phyloP scores from a whole-genome alignment of 2,888 invertebrate species.

The Chrysolina haemoptera region DNA sequence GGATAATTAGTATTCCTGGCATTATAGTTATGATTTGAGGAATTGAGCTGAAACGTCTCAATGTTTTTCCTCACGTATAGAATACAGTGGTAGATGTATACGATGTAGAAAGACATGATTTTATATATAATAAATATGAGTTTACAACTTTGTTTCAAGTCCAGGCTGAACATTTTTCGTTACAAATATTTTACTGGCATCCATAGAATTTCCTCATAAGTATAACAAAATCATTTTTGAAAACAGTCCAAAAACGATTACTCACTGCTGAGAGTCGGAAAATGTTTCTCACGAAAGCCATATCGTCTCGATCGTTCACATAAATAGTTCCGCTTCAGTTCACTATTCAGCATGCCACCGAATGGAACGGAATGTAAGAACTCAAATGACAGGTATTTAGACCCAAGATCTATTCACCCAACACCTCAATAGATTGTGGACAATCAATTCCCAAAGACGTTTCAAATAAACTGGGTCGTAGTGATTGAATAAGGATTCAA shows the following conservation, averaged over 20 bases:
- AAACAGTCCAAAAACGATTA: conserved; percentile 5
- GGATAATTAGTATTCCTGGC: too few relatives aligned
- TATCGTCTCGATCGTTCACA: conserved; percentile 10
- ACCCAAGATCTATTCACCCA: conserved; percentile 40
- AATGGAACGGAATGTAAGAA: conserved; percentile 18
- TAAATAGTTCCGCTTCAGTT: conserved; percentile 7
- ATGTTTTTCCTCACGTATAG: too few relatives aligned
- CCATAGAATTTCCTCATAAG: too few relatives aligned
- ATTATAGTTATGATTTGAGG: too few relatives aligned
- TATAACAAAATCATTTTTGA: neutral
- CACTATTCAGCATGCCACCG: conserved; percentile 7
- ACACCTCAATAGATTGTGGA: conserved; percentile 39
- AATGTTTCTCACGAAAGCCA: conserved; percentile 18
- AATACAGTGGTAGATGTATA: too few relatives aligned
- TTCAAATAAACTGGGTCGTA: conserved; percentile 42
- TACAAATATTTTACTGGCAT: neutral
- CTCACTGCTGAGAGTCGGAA: neutral
- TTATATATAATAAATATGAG: too few relatives aligned
- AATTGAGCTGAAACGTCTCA: too few relatives aligned
- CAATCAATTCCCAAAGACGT: conserved; percentile 44
- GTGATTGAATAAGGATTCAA: conserved; percentile 39
- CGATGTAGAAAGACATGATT: too few relatives aligned
- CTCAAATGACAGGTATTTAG: conserved; percentile 44
- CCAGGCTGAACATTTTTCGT: neutral
- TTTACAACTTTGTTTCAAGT: too few relatives aligned